Evolutionary conservation across 2,888 invertebrate species (phyloP), one percentile per base, ranked within the genome.

Genomic region (Brachyptera putata): DNA sequence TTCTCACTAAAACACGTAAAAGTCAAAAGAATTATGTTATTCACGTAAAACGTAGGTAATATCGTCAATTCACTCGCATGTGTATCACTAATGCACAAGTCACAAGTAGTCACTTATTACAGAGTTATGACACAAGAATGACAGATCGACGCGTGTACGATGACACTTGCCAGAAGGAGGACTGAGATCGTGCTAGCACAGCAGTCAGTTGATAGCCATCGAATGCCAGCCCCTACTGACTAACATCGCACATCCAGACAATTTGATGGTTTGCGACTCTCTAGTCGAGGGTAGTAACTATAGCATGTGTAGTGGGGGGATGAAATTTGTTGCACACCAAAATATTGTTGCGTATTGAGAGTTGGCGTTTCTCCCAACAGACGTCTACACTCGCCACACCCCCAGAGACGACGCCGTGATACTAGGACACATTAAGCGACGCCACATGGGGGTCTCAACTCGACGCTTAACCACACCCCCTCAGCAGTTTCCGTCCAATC

Each of bases 211-310:
- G 71, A 49, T 68, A 72, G 72, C 72, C 73, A 72, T 70, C 71
- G 72, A 41, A 21, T 39, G 43, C 25, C 56, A 60, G 25, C 18
- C 48, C 36, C 56, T 22, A 22, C 43, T 49, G 56, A 26, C 58
- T 49, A 34, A 11, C 49, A 16, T n/a, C 37, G 24, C 34, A 18
- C 56, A 14, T n/a, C 25, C 67, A 67, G 68, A 70, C 71, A 71
- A 70, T 71, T 72, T 70, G 71, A 69, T 68, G 68, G 68, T 68
- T 68, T 70, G 66, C 67, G 66, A 72, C 75, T 79, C 79, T 79
- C 68, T 59, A 58, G 61, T 56, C 61, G 55, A 30, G 63, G 71
- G 69, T 68, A 70, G 67, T n/a, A n/a, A n/a, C n/a, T n/a, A n/a
- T n/a, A n/a, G n/a, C n/a, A n/a, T n/a, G n/a, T n/a, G n/a, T n/a